Evolutionary conservation across 2,113 vertebrate species (phyloP), one percentile per base, ranked within the genome.

Genomic region (Camelus dromedarius): DNA sequence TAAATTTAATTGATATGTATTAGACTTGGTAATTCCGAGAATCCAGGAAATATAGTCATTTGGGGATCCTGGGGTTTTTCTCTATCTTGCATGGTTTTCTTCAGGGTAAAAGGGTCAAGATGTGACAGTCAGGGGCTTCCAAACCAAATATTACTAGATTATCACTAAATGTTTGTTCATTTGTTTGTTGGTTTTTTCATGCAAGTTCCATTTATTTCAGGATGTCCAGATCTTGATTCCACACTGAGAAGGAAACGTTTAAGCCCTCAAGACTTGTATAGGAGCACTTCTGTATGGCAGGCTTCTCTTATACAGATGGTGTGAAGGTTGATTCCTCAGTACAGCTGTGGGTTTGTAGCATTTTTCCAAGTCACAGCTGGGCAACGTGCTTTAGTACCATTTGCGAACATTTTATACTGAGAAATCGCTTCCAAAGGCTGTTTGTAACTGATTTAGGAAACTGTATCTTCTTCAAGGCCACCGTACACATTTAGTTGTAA

Each of bases 161-260:
- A 35, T 50, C 14, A 50, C 62, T 73, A 35, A 96, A 75, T 38
- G 12, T 50, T 14, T 79, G 35, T 42, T 42, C 38, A 42, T 83
- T 1, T 52, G 10, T 9, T 35, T 28, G 18, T 69, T 81, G 62
- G 8, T 22, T 26, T 66, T 22, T 66, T 4, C 73, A 18, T n/a
- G 30, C 30, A 93, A 76, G 16, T 67, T 69, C 2, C 28, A 10
- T 90, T 94, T 72, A 79, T 93, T 95, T 96, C 86, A 87, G 56
- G 11, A 52, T 69, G 11, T 50, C 64, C 72, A 52, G 42, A 83
- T 96, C 50, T 66, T 82, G 82, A 64, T 70, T 89, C 32, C 81
- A 32, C 50, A 62, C 38, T 10, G 20, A 80, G 64, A 93, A 86
- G 82, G 76, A 90, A 42, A 8, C 14, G 30, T 67, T 50, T 18